These are phyloP conservation scores for Epistrophella euchroma DNA, from an alignment of 2,888 invertebrate species.

Conservation along the genomic window DNA sequence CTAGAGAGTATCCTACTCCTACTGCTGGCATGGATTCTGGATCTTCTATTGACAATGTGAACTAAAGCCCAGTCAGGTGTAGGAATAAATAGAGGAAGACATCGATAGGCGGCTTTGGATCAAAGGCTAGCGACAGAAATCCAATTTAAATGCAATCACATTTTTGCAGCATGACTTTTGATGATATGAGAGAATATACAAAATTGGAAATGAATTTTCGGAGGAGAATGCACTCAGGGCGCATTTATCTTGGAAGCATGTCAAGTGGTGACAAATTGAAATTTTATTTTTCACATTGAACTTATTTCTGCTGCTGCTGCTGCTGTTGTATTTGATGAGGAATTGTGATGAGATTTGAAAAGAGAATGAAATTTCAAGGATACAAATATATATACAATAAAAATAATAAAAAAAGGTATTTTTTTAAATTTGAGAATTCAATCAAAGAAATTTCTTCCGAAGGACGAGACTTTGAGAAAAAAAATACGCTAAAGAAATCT, in stretches of 20 bases:
- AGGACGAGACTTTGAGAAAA: background rate
- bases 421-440: background rate
- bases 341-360: constrained; percentile 7
- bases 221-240: constrained; percentile 32
- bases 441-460: background rate
- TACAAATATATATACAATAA: background rate
- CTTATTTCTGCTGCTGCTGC: background rate
- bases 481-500: background rate
- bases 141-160: constrained; percentile 74
- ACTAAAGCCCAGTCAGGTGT: constrained; percentile 33
- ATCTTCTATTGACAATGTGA: constrained; percentile 3
- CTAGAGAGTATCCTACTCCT: background rate
- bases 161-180: constrained; percentile 59
- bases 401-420: background rate
- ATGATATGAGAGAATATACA: constrained; percentile 23
- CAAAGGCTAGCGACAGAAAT: constrained; percentile 57
- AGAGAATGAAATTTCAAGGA: constrained; percentile 16
- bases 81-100: constrained; percentile 33
- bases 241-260: constrained; percentile 37
- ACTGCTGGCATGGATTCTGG: no score
- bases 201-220: constrained; percentile 44
- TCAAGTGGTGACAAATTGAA: constrained; percentile 59
- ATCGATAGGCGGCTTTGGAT: constrained; percentile 39
- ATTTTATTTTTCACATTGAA: constrained; percentile 52
- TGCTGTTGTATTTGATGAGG: constrained; percentile 4